Evolutionary conservation across 2,113 vertebrate genomes (phyloP), one percentile per base, ranked within the genome.

Genomic region (Thamnaconus septentrionalis): DNA sequence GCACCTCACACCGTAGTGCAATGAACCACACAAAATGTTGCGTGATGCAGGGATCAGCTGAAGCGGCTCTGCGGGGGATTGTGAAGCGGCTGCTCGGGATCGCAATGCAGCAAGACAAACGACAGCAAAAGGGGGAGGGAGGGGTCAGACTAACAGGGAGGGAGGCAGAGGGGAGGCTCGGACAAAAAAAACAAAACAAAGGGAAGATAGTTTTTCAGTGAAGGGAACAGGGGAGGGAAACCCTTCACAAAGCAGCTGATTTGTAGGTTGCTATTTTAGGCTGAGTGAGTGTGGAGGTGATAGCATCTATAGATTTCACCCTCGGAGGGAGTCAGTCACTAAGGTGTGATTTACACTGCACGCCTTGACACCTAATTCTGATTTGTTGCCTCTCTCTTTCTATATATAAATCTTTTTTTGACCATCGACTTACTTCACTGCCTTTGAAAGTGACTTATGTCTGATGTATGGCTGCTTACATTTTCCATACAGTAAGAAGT

Each of bases 41-140:
- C 1, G n/a, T 46, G 59, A 60, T 73, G 45, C 65, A 63, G 66
- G 73, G 76, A 69, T 68, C 53, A 69, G 84, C 74, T 78, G 66
- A 79, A 73, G 48, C 62, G 60, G 74, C 71, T 76, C 83, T 71
- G 64, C 61, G 59, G 85, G 85, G 78, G 81, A 85, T 66, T 76
- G 72, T 63, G 66, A 59, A 57, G 42, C 66, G 75, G 72, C 81
- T 78, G 78, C 73, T 75, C 63, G 55, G 64, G 66, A 82, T 79
- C 42, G 69, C 82, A 81, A 53, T 80, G 80, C 80, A 82, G 76
- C 78, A 83, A 76, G 62, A 82, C 41, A 46, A 75, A 87, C 76
- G 66, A 78, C 43, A 39, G 67, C 63, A 64, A 55, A 66, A 40
- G 47, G 10, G 64, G 1, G 41, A 64, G 68, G 69, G 69, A 59